A percentile compares a stretch with the other conserved stretches of the same genome.
phyloP scores from a whole-genome alignment of 2,113 vertebrate genomes.

The Pterocles orientalis region DNA sequence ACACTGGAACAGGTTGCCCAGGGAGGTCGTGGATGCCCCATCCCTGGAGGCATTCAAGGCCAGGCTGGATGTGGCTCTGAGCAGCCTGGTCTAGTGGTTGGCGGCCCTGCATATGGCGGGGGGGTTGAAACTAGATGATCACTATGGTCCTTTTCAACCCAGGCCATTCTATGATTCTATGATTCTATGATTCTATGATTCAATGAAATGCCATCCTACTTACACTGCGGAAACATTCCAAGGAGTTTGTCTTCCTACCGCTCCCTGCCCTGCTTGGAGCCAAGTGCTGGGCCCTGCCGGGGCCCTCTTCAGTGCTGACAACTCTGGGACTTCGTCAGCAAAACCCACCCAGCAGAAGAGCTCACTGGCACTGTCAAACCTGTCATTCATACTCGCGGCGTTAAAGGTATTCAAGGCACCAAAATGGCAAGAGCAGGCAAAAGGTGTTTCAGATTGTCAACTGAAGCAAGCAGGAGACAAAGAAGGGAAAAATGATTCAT shows the following conservation, averaged over 20 bases:
- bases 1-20: too few species aligned
- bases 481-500: neutral
- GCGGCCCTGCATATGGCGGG: too few species aligned
- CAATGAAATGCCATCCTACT: neutral
- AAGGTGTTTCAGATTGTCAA: neutral
- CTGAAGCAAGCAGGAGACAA: neutral
- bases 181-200: too few species aligned
- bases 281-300: fast-evolving
- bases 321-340: neutral
- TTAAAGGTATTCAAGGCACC: neutral
- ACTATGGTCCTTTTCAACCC: too few species aligned
- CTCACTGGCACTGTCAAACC: neutral
- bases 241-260: neutral
- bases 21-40: too few species aligned
- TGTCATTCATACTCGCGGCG: neutral
- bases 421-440: neutral
- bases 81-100: too few species aligned
- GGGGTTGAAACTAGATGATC: too few species aligned
- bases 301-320: neutral
- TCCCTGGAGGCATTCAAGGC: too few species aligned
- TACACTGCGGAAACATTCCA: neutral
- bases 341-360: neutral
- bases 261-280: neutral
- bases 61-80: too few species aligned
- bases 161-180: too few species aligned